Evolutionary conservation across 2,113 vertebrate genomes (phyloP), one percentile per base, ranked within the genome.

Genomic region (Gobiocypris rarus): DNA sequence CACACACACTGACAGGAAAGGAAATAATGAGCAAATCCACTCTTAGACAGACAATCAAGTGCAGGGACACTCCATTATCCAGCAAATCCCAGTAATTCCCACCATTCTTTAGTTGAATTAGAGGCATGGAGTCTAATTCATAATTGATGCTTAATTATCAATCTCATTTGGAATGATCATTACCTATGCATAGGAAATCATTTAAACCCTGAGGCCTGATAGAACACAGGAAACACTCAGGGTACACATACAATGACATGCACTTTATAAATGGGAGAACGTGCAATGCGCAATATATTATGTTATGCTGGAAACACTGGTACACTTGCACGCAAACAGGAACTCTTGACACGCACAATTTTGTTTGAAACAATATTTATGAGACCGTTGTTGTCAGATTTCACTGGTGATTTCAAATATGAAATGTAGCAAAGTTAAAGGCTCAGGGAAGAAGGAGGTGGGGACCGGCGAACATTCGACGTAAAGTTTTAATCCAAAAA

Each of bases 61-160:
- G 67, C n/a, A 54, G 52, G 6, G 17, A 8, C 52, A 22, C 52
- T 54, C 17, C 9, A 69, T 70, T 41, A 71, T 70, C 31, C 80
- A 56, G 56, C 56, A 78, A 61, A 78, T 79, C 41, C 56, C n/a
- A 43, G 34, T 78, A 61, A 45, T 43, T 69, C 48, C 45, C 28
- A 41, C 6, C 19, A 54, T 56, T 52, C 31, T 24, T 41, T 22
- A 56, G 80, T 50, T 9, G 45, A 82, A 82, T 71, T 54, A 26
- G 48, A 71, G 50, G 50, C 48, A 22, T 71, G 31, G n/a, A 54
- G 7, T 17, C 28, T 54, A 82, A 82, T 82, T 69, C 26, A 41
- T 82, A 82, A 82, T 56, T 82, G 65, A 71, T 69, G 80, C 80
- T 41, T 70, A 70, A 82, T 82, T 82, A 56, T 82, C 61, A 70